Percentiles rank a stretch among this genome's conserved stretches.
Conservation (phyloP, 2,113 vertebrate species). For the Nipponia nippon region DNA sequence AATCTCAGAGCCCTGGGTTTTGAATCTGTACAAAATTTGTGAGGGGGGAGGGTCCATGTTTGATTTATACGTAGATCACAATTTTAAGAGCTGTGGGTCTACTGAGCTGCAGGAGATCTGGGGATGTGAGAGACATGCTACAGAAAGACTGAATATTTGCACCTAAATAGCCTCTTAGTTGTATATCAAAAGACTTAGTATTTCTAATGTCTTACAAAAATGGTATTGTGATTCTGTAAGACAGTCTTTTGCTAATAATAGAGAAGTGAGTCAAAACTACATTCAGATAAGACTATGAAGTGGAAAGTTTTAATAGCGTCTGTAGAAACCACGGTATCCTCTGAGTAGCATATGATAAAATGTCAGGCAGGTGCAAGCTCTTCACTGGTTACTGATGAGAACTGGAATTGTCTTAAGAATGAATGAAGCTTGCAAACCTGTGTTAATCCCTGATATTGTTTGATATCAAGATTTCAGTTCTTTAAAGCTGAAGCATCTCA, state of each 20-base stretch:
- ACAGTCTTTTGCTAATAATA: neutral
- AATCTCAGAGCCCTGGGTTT: neutral
- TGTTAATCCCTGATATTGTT: neutral
- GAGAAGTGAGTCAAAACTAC: neutral
- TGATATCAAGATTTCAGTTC: neutral
- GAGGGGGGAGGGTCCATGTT: neutral
- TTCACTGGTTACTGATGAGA: neutral
- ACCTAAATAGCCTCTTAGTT: neutral
- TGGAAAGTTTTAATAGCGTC: neutral
- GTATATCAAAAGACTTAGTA: neutral
- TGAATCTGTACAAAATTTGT: neutral
- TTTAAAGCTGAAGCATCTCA: neutral
- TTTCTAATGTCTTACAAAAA: neutral
- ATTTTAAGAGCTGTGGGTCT: neutral
- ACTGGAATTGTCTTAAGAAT: neutral
- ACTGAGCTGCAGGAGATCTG: neutral
- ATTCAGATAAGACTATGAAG: neutral
- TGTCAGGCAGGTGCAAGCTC: neutral
- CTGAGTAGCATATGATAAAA: neutral
- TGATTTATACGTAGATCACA: neutral
- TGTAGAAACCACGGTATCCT: neutral
- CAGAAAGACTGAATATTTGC: neutral
- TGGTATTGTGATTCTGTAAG: neutral
- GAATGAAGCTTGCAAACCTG: neutral
- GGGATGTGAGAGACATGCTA: rapidly evolving